Evolutionary conservation across 1,140 invertebrate genomes (phyloP).

Genomic region (Drosophila grimshawi): DNA sequence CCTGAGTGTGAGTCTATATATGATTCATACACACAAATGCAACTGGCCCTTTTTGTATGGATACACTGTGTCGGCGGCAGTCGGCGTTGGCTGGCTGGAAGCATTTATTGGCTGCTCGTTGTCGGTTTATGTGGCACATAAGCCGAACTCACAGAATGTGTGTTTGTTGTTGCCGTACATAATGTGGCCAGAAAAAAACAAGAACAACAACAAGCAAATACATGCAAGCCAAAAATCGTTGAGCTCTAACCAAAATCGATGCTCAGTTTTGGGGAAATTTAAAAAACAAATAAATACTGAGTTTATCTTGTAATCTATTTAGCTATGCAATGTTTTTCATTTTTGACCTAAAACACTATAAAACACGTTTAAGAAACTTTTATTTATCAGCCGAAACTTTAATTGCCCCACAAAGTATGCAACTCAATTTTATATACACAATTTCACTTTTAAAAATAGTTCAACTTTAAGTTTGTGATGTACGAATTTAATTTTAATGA

Average conservation of each 20-base stretch:
- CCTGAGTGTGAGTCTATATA: conserved; percentile 28
- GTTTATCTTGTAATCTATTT: neutral
- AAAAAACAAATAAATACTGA: neutral
- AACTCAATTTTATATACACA: neutral
- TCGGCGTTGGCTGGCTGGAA: conserved; percentile 65
- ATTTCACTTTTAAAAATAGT: conserved; percentile 10
- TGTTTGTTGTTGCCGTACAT: conserved; percentile 59
- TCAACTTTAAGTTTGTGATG: neutral
- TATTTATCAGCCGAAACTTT: neutral
- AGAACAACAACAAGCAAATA: conserved; percentile 48
- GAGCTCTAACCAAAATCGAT: conserved; percentile 63
- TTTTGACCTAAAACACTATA: neutral
- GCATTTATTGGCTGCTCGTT: conserved; percentile 83
- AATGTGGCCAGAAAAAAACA: conserved; percentile 60
- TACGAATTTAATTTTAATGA: neutral
- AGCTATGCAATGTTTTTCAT: neutral
- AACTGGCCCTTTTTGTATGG: conserved; percentile 73
- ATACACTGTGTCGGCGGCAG: conserved; percentile 53
- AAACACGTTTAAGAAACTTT: neutral
- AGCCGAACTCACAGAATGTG: conserved; percentile 70
- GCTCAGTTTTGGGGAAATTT: conserved; percentile 26
- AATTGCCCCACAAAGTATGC: conserved; percentile 29
- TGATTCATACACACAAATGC: conserved; percentile 71
- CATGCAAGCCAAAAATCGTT: conserved; percentile 55
- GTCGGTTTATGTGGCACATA: conserved; percentile 80